Base-by-base conservation (phyloP, 2,113 vertebrate species). In the Desmodus rotundus region DNA sequence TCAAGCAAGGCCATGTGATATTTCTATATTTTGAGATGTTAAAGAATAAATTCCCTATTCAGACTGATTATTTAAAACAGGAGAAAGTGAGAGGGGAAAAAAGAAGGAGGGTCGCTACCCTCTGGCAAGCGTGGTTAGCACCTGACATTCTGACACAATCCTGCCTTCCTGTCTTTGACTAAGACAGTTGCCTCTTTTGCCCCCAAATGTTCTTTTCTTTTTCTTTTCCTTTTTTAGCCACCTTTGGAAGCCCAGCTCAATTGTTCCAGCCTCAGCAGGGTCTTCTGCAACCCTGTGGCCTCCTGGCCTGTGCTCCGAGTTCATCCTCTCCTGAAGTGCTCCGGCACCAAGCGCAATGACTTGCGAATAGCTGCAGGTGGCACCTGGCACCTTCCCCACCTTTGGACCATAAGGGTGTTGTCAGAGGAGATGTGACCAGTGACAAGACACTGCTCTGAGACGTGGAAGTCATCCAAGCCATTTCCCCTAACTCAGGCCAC, bases 181-280 rank as follows among this genome's bases (percentile, higher is more conserved):
- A 94, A 56, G n/a, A n/a, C n/a, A n/a, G 19, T 38, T 45, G 50
- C n/a, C 77, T 76, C 56, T 74, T 95, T 76, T 58, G 26, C 24
- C n/a, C 43, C 33, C 41, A 24, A 31, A 43, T 6, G 61, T 33
- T 83, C 45, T 43, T 47, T 56, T 86, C 45, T 36, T 63, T 72
- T 17, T 22, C 36, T 70, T 38, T 68, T 58, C 22, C 56, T 50
- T 70, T 50, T 70, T 10, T 4, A 12, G 41, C 72, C 50, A 68
- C 33, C 52, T 33, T 92, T 74, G 19, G 28, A 80, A 78, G 56
- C 9, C 56, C 73, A 77, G 36, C 33, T 70, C 13, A 54, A 36
- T 3, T 5, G 14, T 3, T 6, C 52, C 20, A 41, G 47, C 52
- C 26, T 76, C 67, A 19, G 7, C 3, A n/a, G 17, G 50, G 74